Base-by-base conservation (phyloP, 2,113 vertebrate genomes). In the Ptychochromis oligacanthus region DNA sequence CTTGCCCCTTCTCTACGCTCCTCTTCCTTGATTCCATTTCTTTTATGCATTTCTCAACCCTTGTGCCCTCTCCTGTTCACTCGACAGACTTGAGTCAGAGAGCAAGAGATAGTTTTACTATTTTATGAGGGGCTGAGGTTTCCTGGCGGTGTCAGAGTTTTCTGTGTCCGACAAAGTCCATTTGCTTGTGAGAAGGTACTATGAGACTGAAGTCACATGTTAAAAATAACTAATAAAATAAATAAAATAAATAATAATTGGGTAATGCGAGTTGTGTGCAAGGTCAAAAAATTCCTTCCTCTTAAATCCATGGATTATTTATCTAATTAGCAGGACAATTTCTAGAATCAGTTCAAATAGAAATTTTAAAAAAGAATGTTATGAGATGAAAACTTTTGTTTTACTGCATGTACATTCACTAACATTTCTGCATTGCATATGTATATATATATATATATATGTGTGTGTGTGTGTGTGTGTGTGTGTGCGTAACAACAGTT, bases 101-200 rank as follows among this genome's bases (percentile, higher is more conserved):
- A 92, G 87, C 90, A 91, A 86, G 86, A 81, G 85, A 79, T 88
- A 60, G 87, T 84, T 92, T 93, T 88, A 95, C 89, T 92, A 93
- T 93, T 95, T 95, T 55, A 95, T 95, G 92, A 95, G 86, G 90
- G 81, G 84, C 87, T 84, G 87, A 88, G 92, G 85, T 85, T 88
- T 85, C 86, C 83, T 31, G 61, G 74, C 31, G 22, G 82, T 79
- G 89, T 80, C 82, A 58, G 86, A 88, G 79, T 83, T 91, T 91
- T 83, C 85, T 36, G 40, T 93, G 93, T 94, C 89, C 18, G 31
- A 93, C 93, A 93, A 86, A 92, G 90, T 92, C 89, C 75, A 57
- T 78, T 72, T 43, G 40, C 86, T 88, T 74, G 26, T 77, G 80
- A 77, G 58, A 64, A 75, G 82, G 83, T 18, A 74, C 60, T 14